A percentile compares a stretch with the other conserved stretches of the same genome.
These are phyloP conservation scores for Polia nebulosa DNA, from an alignment of 2,888 invertebrate species.

Conservation along the genomic window DNA sequence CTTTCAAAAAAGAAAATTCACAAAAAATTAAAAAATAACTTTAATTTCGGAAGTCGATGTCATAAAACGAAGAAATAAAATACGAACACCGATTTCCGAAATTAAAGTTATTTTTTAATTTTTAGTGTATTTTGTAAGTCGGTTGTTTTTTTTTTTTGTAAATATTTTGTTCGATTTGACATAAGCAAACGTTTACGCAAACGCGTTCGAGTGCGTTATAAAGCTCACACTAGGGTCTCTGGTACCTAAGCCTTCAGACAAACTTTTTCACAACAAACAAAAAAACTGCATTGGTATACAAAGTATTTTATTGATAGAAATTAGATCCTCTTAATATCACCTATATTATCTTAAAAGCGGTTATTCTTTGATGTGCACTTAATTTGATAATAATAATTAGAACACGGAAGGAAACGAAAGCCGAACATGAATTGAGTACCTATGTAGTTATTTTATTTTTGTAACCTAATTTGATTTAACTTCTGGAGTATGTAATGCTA, in stretches of 20 bases:
- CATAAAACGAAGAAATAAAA: too few species aligned
- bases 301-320: conserved; percentile 5
- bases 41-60: too few species aligned
- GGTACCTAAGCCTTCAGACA: not conserved
- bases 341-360: conserved; percentile 25
- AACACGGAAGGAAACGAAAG: conserved; percentile 34
- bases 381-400: conserved; percentile 52
- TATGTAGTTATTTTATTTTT: not conserved
- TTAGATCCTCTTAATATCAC: not conserved
- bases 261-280: not conserved
- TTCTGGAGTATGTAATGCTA: conserved; percentile 9
- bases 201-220: too few species aligned
- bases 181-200: too few species aligned
- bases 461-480: conserved; percentile 28
- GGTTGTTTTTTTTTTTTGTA: too few species aligned
- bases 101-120: too few species aligned
- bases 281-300: conserved; percentile 15
- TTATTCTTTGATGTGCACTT: conserved; percentile 58
- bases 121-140: too few species aligned
- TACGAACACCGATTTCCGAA: too few species aligned
- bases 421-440: conserved; percentile 16
- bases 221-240: too few species aligned
- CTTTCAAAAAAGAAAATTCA: too few species aligned
- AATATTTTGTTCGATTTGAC: too few species aligned
- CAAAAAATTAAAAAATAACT: too few species aligned